Conservation (phyloP, 2,113 vertebrate genomes). For the Tricholaema leucomelas region DNA sequence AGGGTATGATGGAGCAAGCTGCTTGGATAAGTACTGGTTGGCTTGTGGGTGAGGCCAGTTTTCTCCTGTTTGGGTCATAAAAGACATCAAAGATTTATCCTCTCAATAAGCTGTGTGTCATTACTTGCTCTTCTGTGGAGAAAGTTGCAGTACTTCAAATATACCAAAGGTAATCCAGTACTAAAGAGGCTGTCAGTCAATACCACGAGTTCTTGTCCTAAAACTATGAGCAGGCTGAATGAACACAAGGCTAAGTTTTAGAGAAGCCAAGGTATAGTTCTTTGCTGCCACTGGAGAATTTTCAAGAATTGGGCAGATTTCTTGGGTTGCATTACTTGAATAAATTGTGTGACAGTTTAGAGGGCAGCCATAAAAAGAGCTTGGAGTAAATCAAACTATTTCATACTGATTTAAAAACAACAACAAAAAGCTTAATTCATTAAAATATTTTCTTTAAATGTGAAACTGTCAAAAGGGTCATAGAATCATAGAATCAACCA, state of each 20-base stretch:
- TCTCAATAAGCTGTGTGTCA: not conserved
- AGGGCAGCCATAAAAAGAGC: constrained; percentile 1
- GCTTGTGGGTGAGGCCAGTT: not conserved
- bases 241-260: not conserved
- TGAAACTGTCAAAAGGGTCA: not conserved
- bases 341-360: constrained; percentile 25
- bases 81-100: constrained; percentile 1
- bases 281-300: constrained; percentile 6
- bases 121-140: not conserved
- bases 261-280: not conserved
- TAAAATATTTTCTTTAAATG: not conserved
- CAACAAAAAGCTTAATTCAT: not conserved
- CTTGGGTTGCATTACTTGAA: constrained; percentile 36
- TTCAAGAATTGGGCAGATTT: constrained; percentile 45
- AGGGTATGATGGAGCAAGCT: not conserved
- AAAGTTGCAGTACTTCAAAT: not conserved
- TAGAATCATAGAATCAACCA: too few species aligned
- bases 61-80: not conserved
- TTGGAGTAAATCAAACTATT: constrained; percentile 11
- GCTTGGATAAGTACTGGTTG: not conserved
- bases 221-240: not conserved
- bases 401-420: not conserved
- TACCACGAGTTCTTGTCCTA: not conserved
- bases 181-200: not conserved
- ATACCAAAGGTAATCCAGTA: not conserved